Base-by-base conservation (phyloP, 2,113 vertebrate genomes). In the Pimephales promelas region DNA sequence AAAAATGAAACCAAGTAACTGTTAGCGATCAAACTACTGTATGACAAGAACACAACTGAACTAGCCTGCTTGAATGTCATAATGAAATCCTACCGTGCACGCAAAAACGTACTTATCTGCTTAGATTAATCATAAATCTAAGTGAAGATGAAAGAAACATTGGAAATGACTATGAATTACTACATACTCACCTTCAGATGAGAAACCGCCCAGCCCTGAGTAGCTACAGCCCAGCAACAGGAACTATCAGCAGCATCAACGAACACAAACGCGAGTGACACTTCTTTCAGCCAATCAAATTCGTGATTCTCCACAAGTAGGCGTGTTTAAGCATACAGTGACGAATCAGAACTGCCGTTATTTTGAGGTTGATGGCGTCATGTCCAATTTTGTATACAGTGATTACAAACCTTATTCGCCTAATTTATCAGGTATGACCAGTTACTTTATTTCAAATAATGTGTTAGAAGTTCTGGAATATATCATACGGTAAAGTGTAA, bases 1-100 rank as follows among this genome's bases (percentile, higher is more conserved):
- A 4, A 62, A 26, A 24, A 11, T 20, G 2, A 45, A 40, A 40
- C 40, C 59, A 1, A 36, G 31, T n/a, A 31, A 3, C 31, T 2
- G 31, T 3, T 31, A 77, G 47, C 47, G 47, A 49, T 40, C 16
- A n/a, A 24, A 57, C 11, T 16, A 16, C 28, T 3, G 20, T 40
- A 14, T 18, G 20, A 2, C 10, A 45, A n/a, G 20, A 22, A 18
- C 43, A 79, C 5, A 79, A 16, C 24, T 20, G n/a, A 47, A 49
- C 61, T 80, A 80, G 78, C 61, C 59, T 14, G 43, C 61, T 66
- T 66, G 59, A 26, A 64, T n/a, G 43, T n/a, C 40, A 66, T 47
- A 8, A 52, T 34, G 2, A 64, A 43, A 64, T 16, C 22, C 7
- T 36, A 54, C 62, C 26, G 43, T 24, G 28, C 26, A 3, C n/a